Base-by-base conservation (phyloP, 2,888 invertebrate species). In the Diarsia rubi region DNA sequence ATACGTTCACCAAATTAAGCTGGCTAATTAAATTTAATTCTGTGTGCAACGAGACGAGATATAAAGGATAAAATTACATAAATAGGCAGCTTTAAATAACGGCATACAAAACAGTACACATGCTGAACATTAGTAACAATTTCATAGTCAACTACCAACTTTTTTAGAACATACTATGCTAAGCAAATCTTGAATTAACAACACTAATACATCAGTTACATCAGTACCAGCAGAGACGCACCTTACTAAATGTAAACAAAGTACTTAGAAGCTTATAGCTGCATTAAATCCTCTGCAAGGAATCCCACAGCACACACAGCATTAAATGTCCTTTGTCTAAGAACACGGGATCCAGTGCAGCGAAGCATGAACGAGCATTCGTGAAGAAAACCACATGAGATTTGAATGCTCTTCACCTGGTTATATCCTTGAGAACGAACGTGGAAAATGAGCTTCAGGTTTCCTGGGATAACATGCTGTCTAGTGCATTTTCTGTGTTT, bases 311-410 rank as follows among this genome's bases (percentile, higher is more conserved):
- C 19, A 54, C 47, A 72, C 44, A 69, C 27, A 49, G 47, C 57
- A 66, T 69, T 66, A 66, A 62, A 47, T 62, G 45, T 62, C 42
- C 31, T 82, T 66, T 73, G 69, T 83, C 57, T 79, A 27, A 65
- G 49, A 70, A 69, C 54, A 37, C 4, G n/a, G 37, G 60, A 70
- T 57, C 64, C 24, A 9, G 42, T 69, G 79, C 84, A 75, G 52
- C 49, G 80, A 81, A 31, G 60, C 47, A 57, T 79, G 44, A 63
- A 79, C 57, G 47, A 75, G n/a, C 47, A 83, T 45, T 74, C 31
- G 54, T 47, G 14, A 52, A 74, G 60, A 49, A 73, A 65, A 83
- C 68, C 68, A 62, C 63, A 54, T 65, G 31, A 67, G 59, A 54
- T 59, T 19, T 19, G 31, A 47, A 57, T 24, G 14, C 42, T 31